A percentile compares a stretch with the other conserved stretches of the same genome.
phyloP scores from a whole-genome alignment of 2,113 vertebrate genomes.

The Phainopepla nitens region DNA sequence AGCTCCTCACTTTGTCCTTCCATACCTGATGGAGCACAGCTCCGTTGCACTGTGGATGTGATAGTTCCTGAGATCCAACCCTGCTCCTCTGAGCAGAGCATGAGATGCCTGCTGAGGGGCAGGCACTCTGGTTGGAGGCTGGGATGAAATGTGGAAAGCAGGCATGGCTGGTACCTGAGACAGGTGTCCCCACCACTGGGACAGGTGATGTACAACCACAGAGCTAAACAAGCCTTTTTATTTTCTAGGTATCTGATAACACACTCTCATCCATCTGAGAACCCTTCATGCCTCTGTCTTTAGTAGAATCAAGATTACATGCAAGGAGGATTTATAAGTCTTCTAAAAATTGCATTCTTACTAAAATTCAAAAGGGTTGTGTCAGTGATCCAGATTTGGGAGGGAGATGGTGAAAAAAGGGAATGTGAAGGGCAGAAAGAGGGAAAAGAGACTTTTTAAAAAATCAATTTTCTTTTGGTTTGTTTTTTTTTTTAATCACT shows the following conservation, averaged over 20 bases:
- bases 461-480: rapidly evolving
- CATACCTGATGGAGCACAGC: not conserved
- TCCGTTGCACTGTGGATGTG: no score
- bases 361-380: not conserved
- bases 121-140: not conserved
- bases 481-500: not conserved
- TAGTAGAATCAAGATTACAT: not conserved
- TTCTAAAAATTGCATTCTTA: not conserved
- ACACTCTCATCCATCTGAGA: not conserved
- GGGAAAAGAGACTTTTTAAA: not conserved
- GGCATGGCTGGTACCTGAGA: not conserved
- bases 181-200: not conserved
- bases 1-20: not conserved
- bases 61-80: not conserved
- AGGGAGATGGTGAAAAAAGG: not conserved
- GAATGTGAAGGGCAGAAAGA: not conserved
- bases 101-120: not conserved
- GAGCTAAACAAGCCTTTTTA: not conserved
- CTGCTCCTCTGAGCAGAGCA: not conserved
- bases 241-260: not conserved
- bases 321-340: not conserved
- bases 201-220: not conserved
- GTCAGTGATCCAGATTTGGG: not conserved
- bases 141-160: not conserved
- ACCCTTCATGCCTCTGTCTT: not conserved